A percentile compares a stretch with the other conserved stretches of the same genome.
phyloP scores from a whole-genome alignment of 2,797 vertebrate genomes.

The Fistularia commersonii region DNA sequence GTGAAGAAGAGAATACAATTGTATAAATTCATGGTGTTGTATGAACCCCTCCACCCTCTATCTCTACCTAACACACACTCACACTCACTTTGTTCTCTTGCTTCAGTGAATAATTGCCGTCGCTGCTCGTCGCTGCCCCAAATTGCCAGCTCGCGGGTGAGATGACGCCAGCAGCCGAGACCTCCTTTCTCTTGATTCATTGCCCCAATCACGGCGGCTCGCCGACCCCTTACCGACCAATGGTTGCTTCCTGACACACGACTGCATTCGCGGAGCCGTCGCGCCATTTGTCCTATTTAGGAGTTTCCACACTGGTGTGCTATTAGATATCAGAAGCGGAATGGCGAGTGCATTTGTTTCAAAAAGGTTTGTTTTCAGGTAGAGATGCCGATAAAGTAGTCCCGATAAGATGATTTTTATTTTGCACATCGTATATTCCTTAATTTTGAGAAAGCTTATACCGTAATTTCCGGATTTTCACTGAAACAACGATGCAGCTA shows the following conservation, averaged over 20 bases:
- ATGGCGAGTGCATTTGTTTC: background rate
- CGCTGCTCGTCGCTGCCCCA: constrained; percentile 8
- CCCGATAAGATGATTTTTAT: too few species aligned
- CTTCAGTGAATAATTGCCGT: constrained; percentile 32
- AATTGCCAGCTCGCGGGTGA: constrained; percentile 26
- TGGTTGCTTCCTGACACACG: constrained; percentile 54
- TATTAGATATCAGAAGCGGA: constrained; percentile 31
- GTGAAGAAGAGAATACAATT: constrained; percentile 42
- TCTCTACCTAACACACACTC: background rate
- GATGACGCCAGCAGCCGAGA: constrained; percentile 47
- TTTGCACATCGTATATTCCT: too few species aligned
- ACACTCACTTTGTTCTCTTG: constrained; percentile 2
- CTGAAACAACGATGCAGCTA: too few species aligned
- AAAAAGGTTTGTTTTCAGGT: too few species aligned
- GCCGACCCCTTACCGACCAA: constrained; percentile 46
- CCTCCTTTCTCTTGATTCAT: constrained; percentile 69
- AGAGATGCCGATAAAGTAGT: too few species aligned
- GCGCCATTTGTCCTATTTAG: constrained; percentile 65
- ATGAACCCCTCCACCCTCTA: constrained; percentile 6
- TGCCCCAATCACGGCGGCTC: constrained; percentile 69
- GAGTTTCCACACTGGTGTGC: constrained; percentile 34
- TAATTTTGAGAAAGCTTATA: too few species aligned
- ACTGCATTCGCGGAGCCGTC: constrained; percentile 41
- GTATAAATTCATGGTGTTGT: constrained; percentile 41
- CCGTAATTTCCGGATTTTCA: too few species aligned